Evolutionary conservation across 2,797 vertebrate species (phyloP).

Genomic region (Xiphorhynchus erythropygius): DNA sequence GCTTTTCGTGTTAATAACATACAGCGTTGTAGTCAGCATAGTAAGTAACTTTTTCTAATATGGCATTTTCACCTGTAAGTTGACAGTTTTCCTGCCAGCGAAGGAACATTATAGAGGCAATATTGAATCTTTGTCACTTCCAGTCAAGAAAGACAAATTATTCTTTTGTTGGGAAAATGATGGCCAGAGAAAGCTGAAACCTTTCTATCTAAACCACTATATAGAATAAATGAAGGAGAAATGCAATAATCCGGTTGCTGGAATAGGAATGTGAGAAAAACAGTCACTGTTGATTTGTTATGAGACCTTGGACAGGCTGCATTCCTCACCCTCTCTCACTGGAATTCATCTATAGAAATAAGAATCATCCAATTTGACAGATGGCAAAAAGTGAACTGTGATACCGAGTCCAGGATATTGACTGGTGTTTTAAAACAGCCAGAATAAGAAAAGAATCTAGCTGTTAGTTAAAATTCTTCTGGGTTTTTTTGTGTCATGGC

Average conservation of each 20-base stretch:
- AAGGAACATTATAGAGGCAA: background rate
- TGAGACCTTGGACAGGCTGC: background rate
- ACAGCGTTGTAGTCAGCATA: constrained; percentile 90
- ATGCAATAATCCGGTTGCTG: background rate
- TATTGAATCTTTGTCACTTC: background rate
- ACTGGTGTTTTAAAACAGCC: background rate
- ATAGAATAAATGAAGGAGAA: background rate
- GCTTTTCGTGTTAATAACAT: constrained; percentile 84
- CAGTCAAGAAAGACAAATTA: constrained; percentile 7
- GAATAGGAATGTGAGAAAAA: background rate
- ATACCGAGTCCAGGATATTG: background rate
- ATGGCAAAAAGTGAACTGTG: background rate
- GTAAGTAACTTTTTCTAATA: constrained; percentile 81
- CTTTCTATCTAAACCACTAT: background rate
- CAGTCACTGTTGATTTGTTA: background rate
- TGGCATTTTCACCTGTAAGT: background rate
- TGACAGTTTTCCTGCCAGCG: background rate
- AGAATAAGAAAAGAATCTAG: background rate
- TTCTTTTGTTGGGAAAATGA: background rate
- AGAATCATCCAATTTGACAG: background rate
- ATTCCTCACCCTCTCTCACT: background rate
- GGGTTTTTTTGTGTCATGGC: background rate
- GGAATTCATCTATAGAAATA: background rate
- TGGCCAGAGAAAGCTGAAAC: background rate
- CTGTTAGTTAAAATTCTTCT: background rate